phyloP scores from a whole-genome alignment of 2,888 invertebrate species.

The Alviniconcha strummeri region DNA sequence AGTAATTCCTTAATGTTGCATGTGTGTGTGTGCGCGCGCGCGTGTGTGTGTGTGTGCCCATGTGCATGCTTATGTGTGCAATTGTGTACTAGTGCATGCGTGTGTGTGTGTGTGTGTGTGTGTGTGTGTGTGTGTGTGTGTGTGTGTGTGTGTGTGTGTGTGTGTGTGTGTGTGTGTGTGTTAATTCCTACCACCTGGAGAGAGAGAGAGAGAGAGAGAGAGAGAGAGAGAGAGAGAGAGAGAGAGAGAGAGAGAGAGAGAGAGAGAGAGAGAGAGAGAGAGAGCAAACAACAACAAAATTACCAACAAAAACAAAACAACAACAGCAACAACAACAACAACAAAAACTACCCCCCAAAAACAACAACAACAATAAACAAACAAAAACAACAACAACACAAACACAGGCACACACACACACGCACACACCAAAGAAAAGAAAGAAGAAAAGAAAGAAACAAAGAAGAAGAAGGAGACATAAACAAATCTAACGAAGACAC shows the following conservation, averaged over 20 bases:
- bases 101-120: neutral
- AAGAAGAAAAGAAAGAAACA: neutral
- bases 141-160: neutral
- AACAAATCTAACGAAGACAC: no score
- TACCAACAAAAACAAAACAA: no score
- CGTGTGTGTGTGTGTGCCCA: neutral
- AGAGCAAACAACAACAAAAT: no score
- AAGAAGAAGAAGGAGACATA: neutral
- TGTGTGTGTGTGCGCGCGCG: neutral
- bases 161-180: constrained; percentile 8
- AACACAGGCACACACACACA: neutral
- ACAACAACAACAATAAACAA: neutral
- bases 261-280: no score
- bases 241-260: no score
- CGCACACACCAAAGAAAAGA: neutral
- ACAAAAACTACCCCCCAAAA: neutral
- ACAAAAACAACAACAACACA: neutral
- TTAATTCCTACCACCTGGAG: no score
- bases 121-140: neutral
- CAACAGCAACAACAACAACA: neutral
- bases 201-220: no score
- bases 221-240: no score
- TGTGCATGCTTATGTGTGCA: neutral
- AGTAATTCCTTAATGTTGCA: no score
- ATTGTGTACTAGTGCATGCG: neutral